phyloP scores from a whole-genome alignment of 2,113 vertebrate species.

The Notarius lentiginosus region DNA sequence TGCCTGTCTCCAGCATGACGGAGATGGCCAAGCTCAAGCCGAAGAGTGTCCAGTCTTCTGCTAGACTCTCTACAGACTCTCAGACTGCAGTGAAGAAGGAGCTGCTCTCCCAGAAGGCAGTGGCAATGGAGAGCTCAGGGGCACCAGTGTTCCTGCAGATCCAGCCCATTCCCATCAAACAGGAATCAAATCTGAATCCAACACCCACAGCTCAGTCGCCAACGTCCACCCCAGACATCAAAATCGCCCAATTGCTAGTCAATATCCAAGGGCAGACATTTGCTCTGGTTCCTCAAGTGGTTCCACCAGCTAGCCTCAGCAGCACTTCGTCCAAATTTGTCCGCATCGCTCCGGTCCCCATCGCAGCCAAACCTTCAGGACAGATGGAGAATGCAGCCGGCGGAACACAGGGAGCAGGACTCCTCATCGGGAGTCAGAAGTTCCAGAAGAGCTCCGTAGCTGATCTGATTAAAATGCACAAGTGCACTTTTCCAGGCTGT shows the following conservation, averaged over 20 bases:
- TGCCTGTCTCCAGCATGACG: constrained; percentile 58
- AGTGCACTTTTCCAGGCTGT: constrained; percentile 94
- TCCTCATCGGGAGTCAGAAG: constrained; percentile 83
- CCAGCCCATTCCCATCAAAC: constrained; percentile 89
- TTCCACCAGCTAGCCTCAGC: constrained; percentile 77
- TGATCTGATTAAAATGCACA: constrained; percentile 99
- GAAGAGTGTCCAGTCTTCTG: constrained; percentile 62
- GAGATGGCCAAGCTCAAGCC: constrained; percentile 61
- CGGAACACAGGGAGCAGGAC: constrained; percentile 71
- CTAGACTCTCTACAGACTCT: constrained; percentile 40
- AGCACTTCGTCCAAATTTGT: constrained; percentile 89
- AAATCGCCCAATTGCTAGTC: constrained; percentile 94
- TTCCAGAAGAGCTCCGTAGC: constrained; percentile 91
- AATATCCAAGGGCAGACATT: constrained; percentile 98
- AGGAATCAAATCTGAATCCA: constrained; percentile 68
- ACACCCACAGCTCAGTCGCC: constrained; percentile 58
- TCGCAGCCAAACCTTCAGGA: constrained; percentile 89
- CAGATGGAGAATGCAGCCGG: constrained; percentile 69
- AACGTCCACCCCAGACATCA: constrained; percentile 76
- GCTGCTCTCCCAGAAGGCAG: constrained; percentile 65
- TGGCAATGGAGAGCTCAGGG: constrained; percentile 68
- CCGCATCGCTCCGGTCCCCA: constrained; percentile 93
- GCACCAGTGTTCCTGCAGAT: constrained; percentile 88
- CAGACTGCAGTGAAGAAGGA: constrained; percentile 65
- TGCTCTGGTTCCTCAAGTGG: constrained; percentile 91